phyloP scores from a whole-genome alignment of 2,888 invertebrate genomes.

The Gymnosoma rotundatum region DNA sequence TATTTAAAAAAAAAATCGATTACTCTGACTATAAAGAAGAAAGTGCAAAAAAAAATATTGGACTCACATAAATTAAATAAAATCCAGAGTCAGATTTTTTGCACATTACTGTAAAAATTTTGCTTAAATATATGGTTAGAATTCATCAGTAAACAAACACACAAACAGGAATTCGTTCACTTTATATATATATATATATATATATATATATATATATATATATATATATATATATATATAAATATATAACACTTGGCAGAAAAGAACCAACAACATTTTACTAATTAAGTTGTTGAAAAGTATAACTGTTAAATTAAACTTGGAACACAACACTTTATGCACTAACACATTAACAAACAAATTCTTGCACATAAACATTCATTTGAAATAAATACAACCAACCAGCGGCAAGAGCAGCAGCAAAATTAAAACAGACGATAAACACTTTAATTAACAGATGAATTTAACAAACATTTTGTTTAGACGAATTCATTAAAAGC shows the following conservation, averaged over 20 bases:
- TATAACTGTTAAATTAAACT: conserved; percentile 49
- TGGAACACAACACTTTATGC: conserved; percentile 3
- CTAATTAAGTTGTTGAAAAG: conserved; percentile 56
- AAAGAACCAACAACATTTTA: conserved; percentile 32
- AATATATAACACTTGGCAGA: not conserved
- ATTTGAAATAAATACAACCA: not conserved
- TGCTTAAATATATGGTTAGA: too few species aligned
- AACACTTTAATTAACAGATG: conserved; percentile 56
- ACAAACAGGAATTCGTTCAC: not conserved
- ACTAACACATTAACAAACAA: not conserved
- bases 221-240: too few species aligned
- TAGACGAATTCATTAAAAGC: not conserved
- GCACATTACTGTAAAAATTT: too few species aligned
- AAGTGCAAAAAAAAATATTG: too few species aligned
- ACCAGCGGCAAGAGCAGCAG: not conserved
- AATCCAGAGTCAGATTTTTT: too few species aligned
- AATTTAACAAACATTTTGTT: conserved; percentile 29
- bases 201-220: too few species aligned
- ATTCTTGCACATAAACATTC: not conserved
- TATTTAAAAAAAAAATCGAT: too few species aligned
- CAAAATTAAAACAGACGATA: not conserved
- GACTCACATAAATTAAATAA: too few species aligned
- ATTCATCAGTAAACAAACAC: too few species aligned
- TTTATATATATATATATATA: too few species aligned
- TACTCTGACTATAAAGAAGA: too few species aligned